phyloP scores from a whole-genome alignment of 2,113 vertebrate genomes.

The Sander lucioperca region DNA sequence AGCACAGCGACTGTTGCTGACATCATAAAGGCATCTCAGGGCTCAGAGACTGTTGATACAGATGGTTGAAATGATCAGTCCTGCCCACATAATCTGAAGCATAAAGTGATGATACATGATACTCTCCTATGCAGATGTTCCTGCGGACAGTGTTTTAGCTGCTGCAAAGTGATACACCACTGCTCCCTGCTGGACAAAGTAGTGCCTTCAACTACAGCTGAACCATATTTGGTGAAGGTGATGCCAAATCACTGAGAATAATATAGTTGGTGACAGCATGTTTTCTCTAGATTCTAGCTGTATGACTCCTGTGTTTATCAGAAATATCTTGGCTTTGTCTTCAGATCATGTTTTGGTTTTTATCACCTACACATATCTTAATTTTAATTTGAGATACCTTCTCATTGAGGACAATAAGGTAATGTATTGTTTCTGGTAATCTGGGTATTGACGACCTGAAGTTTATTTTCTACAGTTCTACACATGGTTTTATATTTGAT shows the following conservation, averaged over 20 bases:
- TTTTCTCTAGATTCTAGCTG: not conserved
- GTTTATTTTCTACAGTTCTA: not conserved
- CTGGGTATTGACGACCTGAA: not conserved
- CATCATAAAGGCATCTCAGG: conserved; percentile 17
- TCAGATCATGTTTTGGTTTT: not conserved
- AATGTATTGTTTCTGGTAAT: not conserved
- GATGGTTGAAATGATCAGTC: conserved; percentile 1
- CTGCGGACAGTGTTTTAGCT: not conserved
- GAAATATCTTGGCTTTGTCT: not conserved
- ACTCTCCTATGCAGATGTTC: not conserved
- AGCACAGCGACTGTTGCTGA: not conserved
- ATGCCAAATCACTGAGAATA: not conserved
- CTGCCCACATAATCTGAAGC: not conserved
- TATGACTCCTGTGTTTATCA: not conserved
- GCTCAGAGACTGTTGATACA: not conserved
- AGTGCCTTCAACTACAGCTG: not conserved
- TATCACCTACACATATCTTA: not conserved
- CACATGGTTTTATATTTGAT: not conserved
- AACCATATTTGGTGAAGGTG: not conserved
- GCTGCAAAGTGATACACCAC: conserved; percentile 25
- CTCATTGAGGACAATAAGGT: not conserved
- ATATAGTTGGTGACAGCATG: not conserved
- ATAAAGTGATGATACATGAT: not conserved
- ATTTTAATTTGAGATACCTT: not conserved
- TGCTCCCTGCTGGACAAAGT: conserved; percentile 56